Base-by-base conservation (phyloP, 2,797 vertebrate species). In the Microchirus variegatus region DNA sequence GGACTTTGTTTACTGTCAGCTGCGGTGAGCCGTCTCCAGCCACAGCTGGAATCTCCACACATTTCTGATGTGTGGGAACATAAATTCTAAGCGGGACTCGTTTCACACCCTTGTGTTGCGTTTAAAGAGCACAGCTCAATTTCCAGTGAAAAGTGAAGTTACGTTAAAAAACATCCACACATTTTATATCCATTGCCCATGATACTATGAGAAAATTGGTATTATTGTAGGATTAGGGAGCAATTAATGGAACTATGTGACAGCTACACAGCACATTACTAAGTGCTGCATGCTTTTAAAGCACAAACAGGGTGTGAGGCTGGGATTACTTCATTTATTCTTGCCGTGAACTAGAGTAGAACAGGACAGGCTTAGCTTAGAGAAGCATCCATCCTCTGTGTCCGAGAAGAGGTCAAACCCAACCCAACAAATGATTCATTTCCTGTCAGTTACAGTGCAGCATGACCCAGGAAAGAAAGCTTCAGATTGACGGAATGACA, bases 1-100 rank as follows among this genome's bases (percentile, higher is more conserved):
- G 41, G 56, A 69, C 45, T 63, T 61, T 80, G 77, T 80, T 80
- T 78, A 75, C 77, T 63, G 68, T 70, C 73, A 67, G 19, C 73
- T 79, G 75, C 44, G 82, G 69, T 48, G 36, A 73, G 55, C 62
- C 56, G 41, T 4, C 41, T 70, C 73, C 40, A 44, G 11, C 73
- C 73, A 41, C 43, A 78, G 59, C 64, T 78, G 73, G 61, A 76
- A 62, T 66, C 67, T 37, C 51, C 35, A 54, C 70, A 73, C 70
- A 79, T 76, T 64, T 64, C 64, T 62, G 43, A 67, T 44, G 38
- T 3, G 42, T 73, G 73, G 75, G 78, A 66, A 76, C 60, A 63
- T 57, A 19, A 38, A 63, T 69, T 63, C 47, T 31, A 46, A 31
- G 22, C 36, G 61, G 53, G 60, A 63, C 72, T 61, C 9, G 42